Base-by-base conservation (phyloP, 2,888 invertebrate species). In the Pyrocoelia pectoralis region DNA sequence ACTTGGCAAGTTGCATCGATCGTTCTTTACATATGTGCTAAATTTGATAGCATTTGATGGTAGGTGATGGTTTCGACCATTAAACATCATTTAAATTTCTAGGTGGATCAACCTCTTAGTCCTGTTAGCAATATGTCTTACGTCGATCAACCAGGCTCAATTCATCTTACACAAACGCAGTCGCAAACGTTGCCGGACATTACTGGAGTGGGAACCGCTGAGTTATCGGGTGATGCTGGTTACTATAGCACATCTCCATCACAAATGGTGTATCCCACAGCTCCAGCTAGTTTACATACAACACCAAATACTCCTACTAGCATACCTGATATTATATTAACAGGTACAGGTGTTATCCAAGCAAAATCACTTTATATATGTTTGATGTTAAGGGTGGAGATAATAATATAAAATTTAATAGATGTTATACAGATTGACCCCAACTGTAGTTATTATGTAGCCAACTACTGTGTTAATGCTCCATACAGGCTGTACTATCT, bases 241-340 rank as follows among this genome's bases (percentile, higher is more conserved):
- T 85, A 88, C 77, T 84, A 88, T 68, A 89, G 84, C 74, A 86
- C 88, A 72, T 84, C 87, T n/a, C 83, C 86, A 71, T 82, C 84
- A 77, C 62, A 66, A 79, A 76, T 80, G 72, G 77, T 81, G 29
- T 84, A 83, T 69, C 79, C 77, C 65, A 84, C 86, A 51, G 84
- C 86, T 8, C 87, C 86, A 70, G 80, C 80, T 18, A 79, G 80
- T 67, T 62, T 80, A 66, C 80, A 80, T 65, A 81, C 81, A 38
- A 88, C 89, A 68, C 89, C 89, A 68, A 88, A 91, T 83, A 92
- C 93, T 74, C 92, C 93, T 72, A 90, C 90, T 72, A 87, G 86
- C 83, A 89, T 91, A 83, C 91, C 91, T 70, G 90, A 91, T 82
- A 93, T 94, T 80, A 91, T 92, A 81, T 87, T 93, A 79, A 92